These are phyloP conservation scores for Micromesistius poutassou DNA, from an alignment of 2,797 vertebrate species.

Conservation along the genomic window DNA sequence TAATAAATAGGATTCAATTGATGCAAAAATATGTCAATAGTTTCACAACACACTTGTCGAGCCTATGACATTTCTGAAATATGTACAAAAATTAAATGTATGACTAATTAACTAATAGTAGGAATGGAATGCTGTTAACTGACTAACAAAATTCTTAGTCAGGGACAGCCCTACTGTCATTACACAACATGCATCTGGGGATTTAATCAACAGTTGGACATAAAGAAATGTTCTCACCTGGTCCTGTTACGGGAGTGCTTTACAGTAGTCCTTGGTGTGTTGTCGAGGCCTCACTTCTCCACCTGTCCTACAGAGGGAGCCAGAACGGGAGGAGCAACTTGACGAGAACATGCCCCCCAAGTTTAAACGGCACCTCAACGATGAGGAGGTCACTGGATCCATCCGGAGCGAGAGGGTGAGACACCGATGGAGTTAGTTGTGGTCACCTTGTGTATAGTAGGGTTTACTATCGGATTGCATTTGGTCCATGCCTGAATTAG, in stretches of 20 bases:
- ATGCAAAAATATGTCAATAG: no score
- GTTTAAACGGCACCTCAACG: slow-evolving; percentile 95
- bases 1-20: no score
- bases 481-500: background rate
- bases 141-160: no score
- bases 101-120: no score
- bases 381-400: slow-evolving; percentile 95
- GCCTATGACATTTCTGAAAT: no score
- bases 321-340: slow-evolving; percentile 76
- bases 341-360: slow-evolving; percentile 92
- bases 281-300: background rate
- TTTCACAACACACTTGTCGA: no score
- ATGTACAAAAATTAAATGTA: no score
- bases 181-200: background rate
- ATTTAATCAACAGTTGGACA: background rate
- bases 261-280: slow-evolving; percentile 4
- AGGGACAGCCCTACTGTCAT: background rate
- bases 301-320: slow-evolving; percentile 71
- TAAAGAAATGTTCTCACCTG: background rate
- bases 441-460: background rate
- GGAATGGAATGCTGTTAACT: no score
- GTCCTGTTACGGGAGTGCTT: background rate
- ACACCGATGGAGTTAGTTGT: background rate
- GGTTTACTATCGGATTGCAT: background rate
- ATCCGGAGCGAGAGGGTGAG: slow-evolving; percentile 96